Evolutionary conservation across 1,140 invertebrate species (phyloP), one percentile per base, ranked within the genome.

Genomic region (Antheraea mylitta): DNA sequence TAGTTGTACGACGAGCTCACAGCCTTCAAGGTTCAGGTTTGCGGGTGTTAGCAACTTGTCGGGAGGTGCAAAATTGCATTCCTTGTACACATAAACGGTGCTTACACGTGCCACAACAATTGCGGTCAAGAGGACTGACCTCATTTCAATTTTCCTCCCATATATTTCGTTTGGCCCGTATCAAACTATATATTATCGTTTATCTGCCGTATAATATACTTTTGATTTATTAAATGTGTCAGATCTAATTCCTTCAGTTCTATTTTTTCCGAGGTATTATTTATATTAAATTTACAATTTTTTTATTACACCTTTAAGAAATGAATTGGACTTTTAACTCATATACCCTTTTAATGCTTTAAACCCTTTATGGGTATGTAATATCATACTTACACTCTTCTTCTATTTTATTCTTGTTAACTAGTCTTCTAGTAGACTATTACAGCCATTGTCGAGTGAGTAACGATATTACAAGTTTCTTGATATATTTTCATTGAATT

Each of bases 11-110:
- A 53, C 45, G 45, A 53, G 45, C 45, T 53, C 45, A 53, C 45
- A 53, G 45, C 45, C 45, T 53, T 53, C 45, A 16, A 53, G 11
- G 16, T 9, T 53, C 45, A 53, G 45, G 45, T 53, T 53, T 53
- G 16, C 45, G 11, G 45, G 45, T 53, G 45, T 53, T 53, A 53
- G 45, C 16, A 53, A 53, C 11, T 53, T 53, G 45, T 53, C 45
- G 45, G 45, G 45, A 53, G 45, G 45, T 53, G 45, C 45, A 53
- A 53, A 53, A 53, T 53, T 53, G 45, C 45, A 53, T 53, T 53
- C 45, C 45, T 9, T 53, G 11, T 53, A 0, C 45, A 53, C 45
- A 53, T 53, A 53, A 53, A 53, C 45, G 16, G 45, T 53, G 45
- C 45, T n/a, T 53, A 53, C 45, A 53, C 45, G 45, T 53, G 45